Base-by-base conservation (phyloP, 2,113 vertebrate genomes). In the Notarius quadriscutis region DNA sequence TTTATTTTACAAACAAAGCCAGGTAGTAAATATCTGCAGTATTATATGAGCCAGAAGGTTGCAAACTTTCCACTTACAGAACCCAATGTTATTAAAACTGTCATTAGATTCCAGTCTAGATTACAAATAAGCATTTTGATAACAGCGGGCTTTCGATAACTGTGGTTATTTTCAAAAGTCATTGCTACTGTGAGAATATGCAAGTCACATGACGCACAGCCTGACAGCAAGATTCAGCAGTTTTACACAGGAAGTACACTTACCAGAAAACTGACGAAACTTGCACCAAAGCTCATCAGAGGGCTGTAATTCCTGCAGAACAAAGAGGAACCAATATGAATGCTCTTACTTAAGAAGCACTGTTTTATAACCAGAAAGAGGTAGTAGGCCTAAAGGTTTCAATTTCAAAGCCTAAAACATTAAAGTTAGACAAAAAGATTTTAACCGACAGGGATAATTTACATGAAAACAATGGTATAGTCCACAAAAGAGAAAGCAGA, bases 241-340 rank as follows among this genome's bases (percentile, higher is more conserved):
- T 12, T 30, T 48, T 25, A 50, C 5, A 41, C 58, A 74, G 50
- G 83, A 83, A 83, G 62, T 67, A 51, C 7, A 84, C 98, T 97
- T 93, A 99, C 98, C 97, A 99, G 95, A 92, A 99, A 99, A 90
- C 98, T 99, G 92, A 99, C 98, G 60, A 99, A 99, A 91, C 98
- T 99, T 90, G 98, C 98, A 85, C 98, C 97, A 86, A 99, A 99
- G 92, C 98, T 99, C 98, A 99, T 99, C 91, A 99, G 90, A 0
- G 98, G 98, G 74, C 98, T 99, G 79, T 98, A 97, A 82, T 95
- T 97, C 95, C 98, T 99, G 90, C 90, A 87, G 90, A 91, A 92
- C 22, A 91, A 50, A 89, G 63, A 55, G 50, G 82, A 84, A 89
- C 67, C 55, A 11, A 34, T 34, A 8, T 8, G 41, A 11, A 58